Evolutionary conservation across 2,797 vertebrate genomes (phyloP).

Genomic region (Typhlichthys eigenmanni): DNA sequence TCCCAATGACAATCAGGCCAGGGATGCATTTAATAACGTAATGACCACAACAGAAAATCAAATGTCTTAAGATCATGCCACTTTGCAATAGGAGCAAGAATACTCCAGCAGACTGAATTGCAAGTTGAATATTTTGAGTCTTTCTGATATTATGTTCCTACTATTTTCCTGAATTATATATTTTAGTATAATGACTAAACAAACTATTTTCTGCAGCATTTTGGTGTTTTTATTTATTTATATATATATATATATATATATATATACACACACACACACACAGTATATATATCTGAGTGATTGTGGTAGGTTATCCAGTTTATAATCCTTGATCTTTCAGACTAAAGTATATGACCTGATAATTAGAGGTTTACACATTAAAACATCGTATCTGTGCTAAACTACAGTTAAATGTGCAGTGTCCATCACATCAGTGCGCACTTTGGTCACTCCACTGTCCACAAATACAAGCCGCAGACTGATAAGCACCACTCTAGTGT

Average conservation of each 20-base stretch:
- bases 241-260: no score
- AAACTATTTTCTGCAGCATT: background rate
- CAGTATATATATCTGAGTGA: background rate
- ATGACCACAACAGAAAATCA: background rate
- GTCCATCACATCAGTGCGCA: slow-evolving; percentile 58
- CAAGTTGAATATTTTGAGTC: no score
- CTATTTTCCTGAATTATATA: no score
- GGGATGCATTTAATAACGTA: background rate
- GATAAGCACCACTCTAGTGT: slow-evolving; percentile 65
- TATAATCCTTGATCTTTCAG: slow-evolving; percentile 22
- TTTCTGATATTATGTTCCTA: no score
- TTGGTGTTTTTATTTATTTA: background rate
- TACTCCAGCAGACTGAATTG: background rate
- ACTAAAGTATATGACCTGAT: slow-evolving; percentile 25
- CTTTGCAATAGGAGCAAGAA: slow-evolving; percentile 8
- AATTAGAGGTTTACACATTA: slow-evolving; percentile 27
- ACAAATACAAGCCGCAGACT: slow-evolving; percentile 51
- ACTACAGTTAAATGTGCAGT: slow-evolving; percentile 51
- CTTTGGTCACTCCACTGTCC: slow-evolving; percentile 68
- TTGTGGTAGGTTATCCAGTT: background rate
- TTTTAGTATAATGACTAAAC: background rate
- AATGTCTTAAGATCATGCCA: background rate
- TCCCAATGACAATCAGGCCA: background rate
- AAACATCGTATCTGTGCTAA: slow-evolving; percentile 30
- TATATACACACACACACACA: no score